A percentile compares a stretch with the other conserved stretches of the same genome.
phyloP scores from a whole-genome alignment of 1,140 invertebrate species.

The Teleopsis dalmanni region DNA sequence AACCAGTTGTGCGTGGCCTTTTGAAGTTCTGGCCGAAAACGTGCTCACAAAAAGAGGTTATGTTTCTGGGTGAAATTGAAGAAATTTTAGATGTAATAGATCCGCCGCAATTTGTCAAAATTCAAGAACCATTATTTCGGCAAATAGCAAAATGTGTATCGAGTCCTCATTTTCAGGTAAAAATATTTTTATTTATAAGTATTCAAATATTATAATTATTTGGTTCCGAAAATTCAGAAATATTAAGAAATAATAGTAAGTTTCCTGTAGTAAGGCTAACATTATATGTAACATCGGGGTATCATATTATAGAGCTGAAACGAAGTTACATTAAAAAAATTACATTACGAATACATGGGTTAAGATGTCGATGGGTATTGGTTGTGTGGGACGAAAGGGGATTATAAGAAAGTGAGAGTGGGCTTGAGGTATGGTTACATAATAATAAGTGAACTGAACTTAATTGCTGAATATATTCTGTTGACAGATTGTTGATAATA shows the following conservation, averaged over 20 bases:
- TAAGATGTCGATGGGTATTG: too few species aligned
- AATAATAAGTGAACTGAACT: too few species aligned
- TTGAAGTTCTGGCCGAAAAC: constrained; percentile 99
- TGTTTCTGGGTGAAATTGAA: constrained; percentile 97
- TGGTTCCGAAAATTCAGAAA: neutral
- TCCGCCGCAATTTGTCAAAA: constrained; percentile 95
- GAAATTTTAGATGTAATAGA: constrained; percentile 98
- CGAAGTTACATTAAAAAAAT: too few species aligned
- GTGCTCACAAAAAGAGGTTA: constrained; percentile 98
- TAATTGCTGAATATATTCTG: too few species aligned
- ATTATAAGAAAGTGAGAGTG: too few species aligned
- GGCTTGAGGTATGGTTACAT: too few species aligned
- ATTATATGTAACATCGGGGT: too few species aligned
- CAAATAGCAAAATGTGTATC: constrained; percentile 97
- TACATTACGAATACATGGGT: too few species aligned
- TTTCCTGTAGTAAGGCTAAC: neutral
- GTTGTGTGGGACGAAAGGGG: too few species aligned
- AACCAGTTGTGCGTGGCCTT: constrained; percentile 90
- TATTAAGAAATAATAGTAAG: neutral
- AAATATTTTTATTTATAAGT: neutral
- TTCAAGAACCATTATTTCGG: constrained; percentile 93
- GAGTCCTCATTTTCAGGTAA: constrained; percentile 93
- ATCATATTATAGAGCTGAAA: too few species aligned
- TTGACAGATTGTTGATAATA: too few species aligned
- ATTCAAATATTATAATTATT: neutral